Base-by-base conservation (phyloP, 2,113 vertebrate species). In the Triplophysa rosa region DNA sequence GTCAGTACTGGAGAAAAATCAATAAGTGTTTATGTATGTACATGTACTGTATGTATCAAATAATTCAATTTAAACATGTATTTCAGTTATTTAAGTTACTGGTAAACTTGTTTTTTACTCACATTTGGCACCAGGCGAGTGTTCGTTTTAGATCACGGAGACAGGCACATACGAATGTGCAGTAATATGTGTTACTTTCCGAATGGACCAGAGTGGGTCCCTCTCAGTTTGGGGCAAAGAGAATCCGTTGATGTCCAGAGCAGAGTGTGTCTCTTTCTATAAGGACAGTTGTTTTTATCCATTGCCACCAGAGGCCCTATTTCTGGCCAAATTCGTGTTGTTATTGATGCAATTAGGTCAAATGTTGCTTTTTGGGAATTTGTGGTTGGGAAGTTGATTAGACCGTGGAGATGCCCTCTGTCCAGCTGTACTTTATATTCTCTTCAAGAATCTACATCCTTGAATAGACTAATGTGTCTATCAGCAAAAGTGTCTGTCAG, bases 191-290 rank as follows among this genome's bases (percentile, higher is more conserved):
- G 33, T 6, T 37, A 37, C 33, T 37, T 37, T 56, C 1, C 7
- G 17, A 19, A 6, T 8, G 52, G 52, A 17, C 16, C 52, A 56
- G n/a, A 58, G 19, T 21, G 54, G 3, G 26, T 59, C 33, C 33
- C 33, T 61, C 54, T 58, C 19, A n/a, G 3, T 58, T n/a, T 58
- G 54, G 54, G 54, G 19, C 2, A 21, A 58, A 58, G 54, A 21
- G 54, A 8, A 58, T 58, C 54, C 8, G 1, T 58, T 58, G 54
- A 59, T 42, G 33, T 59, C 54, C 54, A 6, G 54, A 21, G 13
- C 40, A 16, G 70, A 72, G n/a, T 59, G 33, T 61, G 70, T 73
- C 33, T 54, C 54, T 72, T 73, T 72, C 70, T 40, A n/a, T 59
- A 6, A 59, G 54, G 33, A 72, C 70, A 42, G 70, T 61, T 73